Evolutionary conservation across 1,140 invertebrate species (phyloP), one percentile per base, ranked within the genome.

Genomic region (Magallana angulata): DNA sequence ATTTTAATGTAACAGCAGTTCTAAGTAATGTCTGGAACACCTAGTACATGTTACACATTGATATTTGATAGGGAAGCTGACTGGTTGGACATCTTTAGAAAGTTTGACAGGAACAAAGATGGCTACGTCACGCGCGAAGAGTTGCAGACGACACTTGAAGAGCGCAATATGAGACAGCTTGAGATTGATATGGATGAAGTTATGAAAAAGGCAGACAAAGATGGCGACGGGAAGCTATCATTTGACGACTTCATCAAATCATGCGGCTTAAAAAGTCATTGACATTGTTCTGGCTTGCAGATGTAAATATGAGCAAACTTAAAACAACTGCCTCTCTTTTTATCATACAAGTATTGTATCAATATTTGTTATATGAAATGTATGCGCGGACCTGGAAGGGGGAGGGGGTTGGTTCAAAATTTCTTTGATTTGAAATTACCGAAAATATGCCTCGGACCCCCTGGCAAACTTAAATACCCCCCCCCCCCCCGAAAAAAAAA

Each of bases 161-260:
- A 62, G n/a, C 30, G 36, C 59, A 62, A 9, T 24, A 64, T 56
- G 59, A 84, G 24, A 36, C 56, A 58, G 18, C 59, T 84, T 12
- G 83, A 84, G 24, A 84, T 60, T 48, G 58, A 84, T 64, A 62
- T 84, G 36, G 58, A 84, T n/a, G 58, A 84, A 62, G 56, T 84
- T n/a, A 84, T 84, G 83, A 64, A 84, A n/a, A 84, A 60, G 36
- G 57, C 83, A 12, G 83, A 84, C 36, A 57, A 57, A 16, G 83
- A 84, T n/a, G 58, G 83, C 36, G 83, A 84, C 60, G 83, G 83
- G 30, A 84, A 84, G 7, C 7, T 84, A 24, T 84, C 83, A 9
- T 84, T 58, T 84, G 83, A 84, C 9, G 83, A 84, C 48, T 84
- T 84, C 30, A 64, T 84, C 14, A 84, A 84, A 84, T 57, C 59